Conservation (phyloP, 2,797 vertebrate genomes). For the Alectoris magna region DNA sequence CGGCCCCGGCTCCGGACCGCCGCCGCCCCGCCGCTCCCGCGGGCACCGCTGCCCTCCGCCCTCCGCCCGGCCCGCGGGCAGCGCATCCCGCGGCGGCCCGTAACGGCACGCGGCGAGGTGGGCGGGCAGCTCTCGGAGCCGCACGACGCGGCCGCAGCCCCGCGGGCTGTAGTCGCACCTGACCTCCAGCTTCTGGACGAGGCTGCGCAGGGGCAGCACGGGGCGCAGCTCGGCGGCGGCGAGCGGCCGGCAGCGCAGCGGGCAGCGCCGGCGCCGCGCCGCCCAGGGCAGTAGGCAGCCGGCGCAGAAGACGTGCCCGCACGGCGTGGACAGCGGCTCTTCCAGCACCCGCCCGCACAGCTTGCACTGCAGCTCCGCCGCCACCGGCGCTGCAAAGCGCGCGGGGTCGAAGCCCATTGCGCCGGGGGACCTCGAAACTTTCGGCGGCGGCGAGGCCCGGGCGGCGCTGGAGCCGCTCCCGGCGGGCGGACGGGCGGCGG, state of each 20-base stretch:
- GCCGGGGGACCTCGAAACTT: too few species aligned
- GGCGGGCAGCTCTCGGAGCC: slow-evolving; percentile 28
- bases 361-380: not conserved
- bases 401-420: too few species aligned
- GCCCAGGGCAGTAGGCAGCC: slow-evolving; percentile 66
- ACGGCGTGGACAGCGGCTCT: slow-evolving; percentile 56
- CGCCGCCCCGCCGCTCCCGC: slow-evolving; percentile 32
- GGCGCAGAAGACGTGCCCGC: slow-evolving; percentile 65
- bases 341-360: slow-evolving; percentile 56
- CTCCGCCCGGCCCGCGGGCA: slow-evolving; percentile 35
- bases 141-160: slow-evolving; percentile 38
- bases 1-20: slow-evolving; percentile 43
- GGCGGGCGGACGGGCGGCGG: not conserved
- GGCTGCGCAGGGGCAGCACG: slow-evolving; percentile 43
- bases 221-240: slow-evolving; percentile 24
- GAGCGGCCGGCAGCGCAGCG: slow-evolving; percentile 61
- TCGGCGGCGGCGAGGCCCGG: not conserved
- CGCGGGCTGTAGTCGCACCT: slow-evolving; percentile 41
- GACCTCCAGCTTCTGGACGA: slow-evolving; percentile 41
- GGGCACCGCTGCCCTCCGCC: slow-evolving; percentile 25
- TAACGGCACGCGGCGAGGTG: slow-evolving; percentile 65
- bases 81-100: slow-evolving; percentile 27
- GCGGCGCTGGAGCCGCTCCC: not conserved
- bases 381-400: too few species aligned
- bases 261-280: slow-evolving; percentile 24